Percentiles rank a stretch among this genome's conserved stretches.
phyloP scores from a whole-genome alignment of 2,797 vertebrate genomes.

The Ctenosaura bakeri region DNA sequence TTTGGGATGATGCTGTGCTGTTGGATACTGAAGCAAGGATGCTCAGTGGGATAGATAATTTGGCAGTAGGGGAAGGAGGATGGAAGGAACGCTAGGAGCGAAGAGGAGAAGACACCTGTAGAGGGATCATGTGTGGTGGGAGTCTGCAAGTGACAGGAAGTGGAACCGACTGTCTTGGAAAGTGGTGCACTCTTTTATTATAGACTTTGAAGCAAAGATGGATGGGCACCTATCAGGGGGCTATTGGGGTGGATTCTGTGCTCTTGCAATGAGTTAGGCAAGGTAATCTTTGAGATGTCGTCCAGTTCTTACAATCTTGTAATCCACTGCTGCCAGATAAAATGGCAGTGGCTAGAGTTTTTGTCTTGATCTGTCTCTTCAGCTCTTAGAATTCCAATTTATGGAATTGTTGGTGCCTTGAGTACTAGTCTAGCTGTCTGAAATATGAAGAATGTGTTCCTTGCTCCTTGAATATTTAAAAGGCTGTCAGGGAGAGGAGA shows the following conservation, averaged over 20 bases:
- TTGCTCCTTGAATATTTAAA: background rate
- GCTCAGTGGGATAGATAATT: background rate
- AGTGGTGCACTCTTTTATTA: background rate
- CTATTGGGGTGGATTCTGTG: background rate
- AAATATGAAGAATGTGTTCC: background rate
- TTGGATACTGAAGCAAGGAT: background rate
- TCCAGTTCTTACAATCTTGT: background rate
- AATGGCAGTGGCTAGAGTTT: background rate
- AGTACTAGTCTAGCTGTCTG: background rate
- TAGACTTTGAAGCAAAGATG: background rate
- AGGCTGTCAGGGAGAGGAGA: background rate
- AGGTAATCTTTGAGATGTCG: background rate
- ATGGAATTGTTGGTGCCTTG: background rate
- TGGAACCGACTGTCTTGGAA: background rate
- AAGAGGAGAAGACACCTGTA: background rate
- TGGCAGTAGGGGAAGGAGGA: background rate
- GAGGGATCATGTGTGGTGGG: background rate
- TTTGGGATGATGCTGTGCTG: background rate
- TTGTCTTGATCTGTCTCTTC: background rate
- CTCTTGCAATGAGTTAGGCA: background rate
- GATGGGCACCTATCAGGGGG: background rate
- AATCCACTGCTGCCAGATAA: background rate
- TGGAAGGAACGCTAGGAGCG: background rate
- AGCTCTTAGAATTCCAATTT: background rate
- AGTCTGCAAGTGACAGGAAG: background rate